Evolutionary conservation across 2,113 vertebrate genomes (phyloP).

Genomic region (Odocoileus virginianus): DNA sequence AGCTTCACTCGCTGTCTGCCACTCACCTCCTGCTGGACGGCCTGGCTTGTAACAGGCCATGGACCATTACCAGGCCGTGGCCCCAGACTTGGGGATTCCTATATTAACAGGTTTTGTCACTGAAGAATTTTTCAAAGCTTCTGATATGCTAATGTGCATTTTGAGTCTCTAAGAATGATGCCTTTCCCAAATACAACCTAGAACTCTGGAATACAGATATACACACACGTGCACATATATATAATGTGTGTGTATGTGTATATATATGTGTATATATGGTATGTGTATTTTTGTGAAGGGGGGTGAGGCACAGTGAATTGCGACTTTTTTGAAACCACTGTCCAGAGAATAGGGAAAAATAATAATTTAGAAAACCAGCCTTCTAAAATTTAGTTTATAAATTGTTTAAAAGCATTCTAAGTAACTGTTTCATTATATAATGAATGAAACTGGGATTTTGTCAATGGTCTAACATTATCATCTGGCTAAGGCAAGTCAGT

Average conservation of each 20-base stretch:
- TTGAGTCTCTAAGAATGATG: not conserved
- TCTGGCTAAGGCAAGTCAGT: not conserved
- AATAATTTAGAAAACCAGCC: not conserved
- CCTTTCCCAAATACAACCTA: not conserved
- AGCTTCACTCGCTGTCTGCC: not conserved
- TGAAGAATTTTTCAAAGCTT: not conserved
- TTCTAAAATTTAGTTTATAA: not conserved
- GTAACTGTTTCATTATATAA: not conserved
- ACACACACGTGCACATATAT: not conserved
- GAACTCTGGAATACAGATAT: not conserved
- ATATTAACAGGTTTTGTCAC: not conserved
- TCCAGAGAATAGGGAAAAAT: not conserved
- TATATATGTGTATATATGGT: not conserved
- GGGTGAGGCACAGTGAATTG: not conserved
- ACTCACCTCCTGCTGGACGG: not conserved
- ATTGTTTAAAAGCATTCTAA: not conserved
- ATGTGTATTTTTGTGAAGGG: not conserved
- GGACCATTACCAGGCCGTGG: not conserved
- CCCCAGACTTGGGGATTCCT: not conserved
- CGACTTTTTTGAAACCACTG: not conserved
- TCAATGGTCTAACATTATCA: not conserved
- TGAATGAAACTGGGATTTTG: not conserved
- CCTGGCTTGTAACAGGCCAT: not conserved
- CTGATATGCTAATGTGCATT: not conserved
- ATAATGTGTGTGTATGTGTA: not conserved